A percentile compares a stretch with the other conserved stretches of the same genome.
phyloP scores from a whole-genome alignment of 2,113 vertebrate species.

The Pachycephala philippinensis region DNA sequence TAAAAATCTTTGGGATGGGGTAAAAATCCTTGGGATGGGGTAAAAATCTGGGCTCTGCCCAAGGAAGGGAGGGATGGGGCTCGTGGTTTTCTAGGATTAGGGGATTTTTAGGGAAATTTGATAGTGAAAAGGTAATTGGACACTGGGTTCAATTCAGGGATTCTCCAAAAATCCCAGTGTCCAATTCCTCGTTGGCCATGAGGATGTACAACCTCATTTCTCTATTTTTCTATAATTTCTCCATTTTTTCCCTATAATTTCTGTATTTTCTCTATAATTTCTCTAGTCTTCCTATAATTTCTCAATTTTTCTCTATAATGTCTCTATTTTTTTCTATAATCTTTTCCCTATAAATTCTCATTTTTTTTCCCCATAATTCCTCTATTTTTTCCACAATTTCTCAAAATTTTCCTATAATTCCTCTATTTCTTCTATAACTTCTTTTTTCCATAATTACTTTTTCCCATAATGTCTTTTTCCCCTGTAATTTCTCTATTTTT shows the following conservation, averaged over 20 bases:
- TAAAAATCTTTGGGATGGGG: too few species aligned
- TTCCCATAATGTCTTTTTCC: background rate
- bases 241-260: background rate
- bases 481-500: background rate
- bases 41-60: too few species aligned
- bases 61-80: background rate
- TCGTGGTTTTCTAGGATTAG: background rate
- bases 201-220: background rate
- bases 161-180: background rate
- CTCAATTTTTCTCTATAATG: background rate
- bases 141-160: background rate
- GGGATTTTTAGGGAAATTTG: background rate
- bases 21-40: too few species aligned
- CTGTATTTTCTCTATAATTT: background rate
- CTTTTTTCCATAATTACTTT: background rate
- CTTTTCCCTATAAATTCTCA: background rate
- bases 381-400: background rate
- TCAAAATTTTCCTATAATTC: background rate
- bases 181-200: accelerated
- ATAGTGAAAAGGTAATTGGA: background rate
- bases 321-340: background rate
- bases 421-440: background rate
- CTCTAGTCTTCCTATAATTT: background rate
- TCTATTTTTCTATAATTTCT: background rate
- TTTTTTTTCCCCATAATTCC: background rate